Evolutionary conservation across 2,113 vertebrate species (phyloP), one percentile per base, ranked within the genome.

Genomic region (Thunnus maccoyii): DNA sequence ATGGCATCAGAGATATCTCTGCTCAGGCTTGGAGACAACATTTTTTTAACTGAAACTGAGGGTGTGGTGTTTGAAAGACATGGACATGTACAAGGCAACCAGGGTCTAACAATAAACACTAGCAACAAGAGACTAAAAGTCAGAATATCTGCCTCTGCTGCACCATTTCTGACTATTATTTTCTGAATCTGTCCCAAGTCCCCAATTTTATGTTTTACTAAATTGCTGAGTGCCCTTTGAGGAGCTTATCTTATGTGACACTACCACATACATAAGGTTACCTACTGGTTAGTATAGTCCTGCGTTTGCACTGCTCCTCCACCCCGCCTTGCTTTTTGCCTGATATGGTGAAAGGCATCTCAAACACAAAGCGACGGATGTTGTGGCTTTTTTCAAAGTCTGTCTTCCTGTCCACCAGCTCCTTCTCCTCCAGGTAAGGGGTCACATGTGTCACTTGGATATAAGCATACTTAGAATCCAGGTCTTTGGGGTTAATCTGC

Each of bases 331-430:
- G 98, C 82, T 97, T 96, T 83, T 98, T 99, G 27, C 98, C 98
- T 0, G 96, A 94, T 72, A 98, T 96, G 18, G 98, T 99, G 82
- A 99, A 99, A 18, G 98, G 98, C 97, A 97, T 99, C 94, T 99
- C 98, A 48, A 99, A 99, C 88, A 99, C 97, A 89, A 99, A 99
- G 54, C 98, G 96, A 3, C 97, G 97, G 55, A 99, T 98, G 85
- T 99, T 99, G 84, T 99, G 98, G 88, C 96, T 97, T 77, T 95
- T 97, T 89, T 99, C 98, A 57, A 99, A 99, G 75, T 99, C 98
- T 0, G 98, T 99, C 91, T 96, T 98, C 86, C 98, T 95, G 86
- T 99, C 98, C 30, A 95, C 96, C 69, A 97, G 78, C 86, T 99
- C 98, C 76, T 99, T 99, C 70, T 99, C 98, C 77, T 99, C 98